Evolutionary conservation across 2,113 vertebrate genomes (phyloP).

Genomic region (Monopterus albus): DNA sequence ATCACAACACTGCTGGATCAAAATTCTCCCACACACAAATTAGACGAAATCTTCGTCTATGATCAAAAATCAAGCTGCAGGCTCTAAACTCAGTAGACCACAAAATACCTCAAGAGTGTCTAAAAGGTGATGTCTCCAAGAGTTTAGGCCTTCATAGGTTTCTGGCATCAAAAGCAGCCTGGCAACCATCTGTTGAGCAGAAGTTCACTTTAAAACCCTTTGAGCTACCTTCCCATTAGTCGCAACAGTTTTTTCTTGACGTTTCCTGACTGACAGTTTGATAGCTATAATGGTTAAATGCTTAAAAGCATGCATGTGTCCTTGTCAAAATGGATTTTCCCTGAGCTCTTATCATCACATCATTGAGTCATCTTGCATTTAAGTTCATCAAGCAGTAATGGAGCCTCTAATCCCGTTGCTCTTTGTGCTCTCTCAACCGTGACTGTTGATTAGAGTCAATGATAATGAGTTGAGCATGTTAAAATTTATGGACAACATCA

Average conservation of each 20-base stretch:
- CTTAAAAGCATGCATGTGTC: neutral
- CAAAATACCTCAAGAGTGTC: neutral
- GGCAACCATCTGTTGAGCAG: conserved; percentile 4
- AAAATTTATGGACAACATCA: neutral
- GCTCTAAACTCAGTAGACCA: neutral
- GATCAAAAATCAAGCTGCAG: conserved; percentile 19
- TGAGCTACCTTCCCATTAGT: neutral
- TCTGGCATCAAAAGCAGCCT: conserved; percentile 8
- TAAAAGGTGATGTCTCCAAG: conserved; percentile 6
- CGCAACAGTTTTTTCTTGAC: neutral
- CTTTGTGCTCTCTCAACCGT: neutral
- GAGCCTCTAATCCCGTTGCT: neutral
- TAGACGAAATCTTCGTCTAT: neutral
- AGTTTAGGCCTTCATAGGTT: neutral
- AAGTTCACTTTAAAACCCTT: conserved; percentile 6
- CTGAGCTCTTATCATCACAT: neutral
- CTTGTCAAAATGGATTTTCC: neutral
- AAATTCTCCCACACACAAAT: conserved; percentile 16
- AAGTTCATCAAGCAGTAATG: neutral
- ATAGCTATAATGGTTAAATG: neutral
- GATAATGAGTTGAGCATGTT: neutral
- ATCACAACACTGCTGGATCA: conserved; percentile 18
- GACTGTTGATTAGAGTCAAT: too few relatives aligned
- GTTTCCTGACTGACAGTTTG: neutral
- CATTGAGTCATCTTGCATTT: neutral